Evolutionary conservation across 2,888 invertebrate species (phyloP).

Genomic region (Cephus pygmeus): DNA sequence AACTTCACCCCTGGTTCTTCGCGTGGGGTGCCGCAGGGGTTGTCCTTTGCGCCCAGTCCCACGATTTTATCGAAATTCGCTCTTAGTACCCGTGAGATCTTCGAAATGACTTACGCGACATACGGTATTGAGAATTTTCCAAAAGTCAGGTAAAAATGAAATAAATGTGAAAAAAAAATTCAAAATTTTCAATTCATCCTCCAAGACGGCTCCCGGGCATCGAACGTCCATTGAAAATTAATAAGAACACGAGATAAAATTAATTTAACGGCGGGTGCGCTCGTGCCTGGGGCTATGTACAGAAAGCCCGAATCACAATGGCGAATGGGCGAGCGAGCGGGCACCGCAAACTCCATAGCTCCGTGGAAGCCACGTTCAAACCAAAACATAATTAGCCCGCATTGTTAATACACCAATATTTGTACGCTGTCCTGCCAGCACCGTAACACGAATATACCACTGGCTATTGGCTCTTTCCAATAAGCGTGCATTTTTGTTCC

Average conservation of each 20-base stretch:
- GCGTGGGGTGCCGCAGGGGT: conserved; percentile 57
- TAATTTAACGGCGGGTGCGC: conserved; percentile 63
- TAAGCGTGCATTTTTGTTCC: conserved; percentile 18
- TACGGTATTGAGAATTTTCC: no score
- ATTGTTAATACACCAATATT: conserved; percentile 67
- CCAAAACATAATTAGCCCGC: conserved; percentile 66
- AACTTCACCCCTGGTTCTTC: conserved; percentile 47
- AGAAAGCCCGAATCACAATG: conserved; percentile 63
- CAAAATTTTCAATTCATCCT: not conserved
- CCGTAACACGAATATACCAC: conserved; percentile 30
- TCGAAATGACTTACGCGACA: no score
- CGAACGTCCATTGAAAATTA: conserved; percentile 50
- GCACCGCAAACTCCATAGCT: conserved; percentile 50
- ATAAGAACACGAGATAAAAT: conserved; percentile 64
- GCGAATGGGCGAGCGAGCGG: conserved; percentile 54
- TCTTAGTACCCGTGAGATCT: not conserved
- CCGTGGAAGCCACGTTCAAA: conserved; percentile 37
- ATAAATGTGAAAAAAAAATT: no score
- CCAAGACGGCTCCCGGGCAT: conserved; percentile 25
- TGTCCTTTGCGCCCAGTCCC: conserved; percentile 33
- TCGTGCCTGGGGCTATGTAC: conserved; percentile 59
- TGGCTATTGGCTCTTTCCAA: conserved; percentile 15
- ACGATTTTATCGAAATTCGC: not conserved
- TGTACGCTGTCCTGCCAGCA: conserved; percentile 59
- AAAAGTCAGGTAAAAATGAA: no score